These are phyloP conservation scores for Dryobota labecula DNA, from an alignment of 2,888 invertebrate species.

Conservation along the genomic window DNA sequence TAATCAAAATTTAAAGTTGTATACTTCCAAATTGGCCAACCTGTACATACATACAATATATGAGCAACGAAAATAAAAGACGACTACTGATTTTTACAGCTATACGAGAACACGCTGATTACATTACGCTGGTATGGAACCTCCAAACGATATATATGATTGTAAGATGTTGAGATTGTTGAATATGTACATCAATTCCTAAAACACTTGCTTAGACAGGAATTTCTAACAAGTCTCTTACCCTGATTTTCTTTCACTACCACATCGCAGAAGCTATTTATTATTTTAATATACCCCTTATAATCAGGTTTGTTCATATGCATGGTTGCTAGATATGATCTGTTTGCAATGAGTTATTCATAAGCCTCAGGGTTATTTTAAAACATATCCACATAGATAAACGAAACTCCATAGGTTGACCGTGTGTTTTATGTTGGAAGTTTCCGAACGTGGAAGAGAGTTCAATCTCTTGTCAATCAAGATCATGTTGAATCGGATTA, in stretches of 20 bases:
- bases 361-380: constrained; percentile 54
- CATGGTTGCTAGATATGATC: constrained; percentile 57
- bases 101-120: too few relatives aligned
- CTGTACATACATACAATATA: too few relatives aligned
- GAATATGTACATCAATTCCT: not conserved
- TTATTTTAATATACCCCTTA: constrained; percentile 50
- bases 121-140: not conserved
- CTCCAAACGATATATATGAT: not conserved
- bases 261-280: constrained; percentile 21
- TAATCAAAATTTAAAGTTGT: too few relatives aligned
- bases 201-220: not conserved
- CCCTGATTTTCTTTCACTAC: constrained; percentile 19
- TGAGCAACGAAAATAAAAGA: too few relatives aligned
- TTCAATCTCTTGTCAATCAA: constrained; percentile 72
- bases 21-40: too few relatives aligned
- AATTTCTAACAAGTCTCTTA: not conserved
- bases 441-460: constrained; percentile 45
- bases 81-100: too few relatives aligned
- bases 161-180: constrained; percentile 11
- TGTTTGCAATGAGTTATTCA: constrained; percentile 60
- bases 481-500: constrained; percentile 84
- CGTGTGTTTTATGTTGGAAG: constrained; percentile 39
- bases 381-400: constrained; percentile 39
- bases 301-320: constrained; percentile 51
- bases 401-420: constrained; percentile 34